A percentile compares a stretch with the other conserved stretches of the same genome.
phyloP scores from a whole-genome alignment of 2,797 vertebrate species.

The Okamejei kenojei region DNA sequence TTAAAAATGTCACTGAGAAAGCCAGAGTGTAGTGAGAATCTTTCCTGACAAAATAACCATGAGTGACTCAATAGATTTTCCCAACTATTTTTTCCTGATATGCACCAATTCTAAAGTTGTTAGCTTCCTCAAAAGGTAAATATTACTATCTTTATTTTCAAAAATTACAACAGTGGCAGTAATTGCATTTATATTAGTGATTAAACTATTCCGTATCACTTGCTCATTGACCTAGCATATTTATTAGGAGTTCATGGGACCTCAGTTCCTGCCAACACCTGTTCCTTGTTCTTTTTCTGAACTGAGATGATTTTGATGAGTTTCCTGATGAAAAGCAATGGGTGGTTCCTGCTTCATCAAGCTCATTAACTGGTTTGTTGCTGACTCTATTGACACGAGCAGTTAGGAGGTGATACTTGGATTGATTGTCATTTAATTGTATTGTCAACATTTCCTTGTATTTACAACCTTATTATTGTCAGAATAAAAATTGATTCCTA shows the following conservation, averaged over 20 bases:
- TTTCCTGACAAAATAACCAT: not conserved
- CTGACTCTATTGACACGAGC: not conserved
- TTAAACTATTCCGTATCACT: not conserved
- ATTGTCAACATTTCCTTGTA: not conserved
- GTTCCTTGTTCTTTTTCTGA: not conserved
- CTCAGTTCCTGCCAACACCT: not conserved
- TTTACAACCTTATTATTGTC: not conserved
- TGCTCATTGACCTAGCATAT: not conserved
- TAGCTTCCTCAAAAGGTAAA: not conserved
- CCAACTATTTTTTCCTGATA: not conserved
- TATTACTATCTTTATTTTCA: not conserved
- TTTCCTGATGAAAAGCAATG: not conserved
- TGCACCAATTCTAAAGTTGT: not conserved
- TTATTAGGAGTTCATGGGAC: not conserved
- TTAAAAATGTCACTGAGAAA: not conserved
- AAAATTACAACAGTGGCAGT: not conserved
- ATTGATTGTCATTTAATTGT: not conserved
- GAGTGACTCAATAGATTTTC: not conserved
- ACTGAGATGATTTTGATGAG: not conserved
- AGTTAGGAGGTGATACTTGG: not conserved
- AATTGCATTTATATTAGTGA: not conserved
- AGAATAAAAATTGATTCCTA: not conserved
- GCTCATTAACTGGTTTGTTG: not conserved
- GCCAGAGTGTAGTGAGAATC: not conserved
- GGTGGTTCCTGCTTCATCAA: not conserved